Percentiles rank a stretch among this genome's conserved stretches.
phyloP scores from a whole-genome alignment of 2,888 invertebrate species.

The Drosophila bunnanda region DNA sequence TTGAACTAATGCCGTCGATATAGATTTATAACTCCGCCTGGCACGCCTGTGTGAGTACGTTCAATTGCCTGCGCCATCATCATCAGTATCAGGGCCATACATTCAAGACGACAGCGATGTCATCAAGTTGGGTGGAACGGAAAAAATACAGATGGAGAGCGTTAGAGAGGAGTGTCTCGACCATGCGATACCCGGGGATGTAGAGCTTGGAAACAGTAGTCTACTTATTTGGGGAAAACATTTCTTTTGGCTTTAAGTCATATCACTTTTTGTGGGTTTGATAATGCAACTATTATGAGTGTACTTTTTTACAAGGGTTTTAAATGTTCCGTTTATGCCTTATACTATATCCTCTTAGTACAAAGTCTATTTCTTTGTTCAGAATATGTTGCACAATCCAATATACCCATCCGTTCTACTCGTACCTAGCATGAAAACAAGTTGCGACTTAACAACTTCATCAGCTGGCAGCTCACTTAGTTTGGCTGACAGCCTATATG shows the following conservation, averaged over 20 bases:
- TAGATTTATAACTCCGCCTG: conserved; percentile 66
- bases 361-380: not conserved
- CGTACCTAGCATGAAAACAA: conserved; percentile 38
- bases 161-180: not conserved
- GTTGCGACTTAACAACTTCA: conserved; percentile 79
- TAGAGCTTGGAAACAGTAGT: not conserved
- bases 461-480: conserved; percentile 62
- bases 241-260: too few relatives aligned
- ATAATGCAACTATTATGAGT: not conserved
- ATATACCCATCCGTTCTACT: not conserved
- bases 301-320: not conserved
- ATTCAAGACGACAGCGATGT: conserved; percentile 38
- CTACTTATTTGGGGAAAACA: too few relatives aligned
- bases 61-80: conserved; percentile 63
- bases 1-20: conserved; percentile 68
- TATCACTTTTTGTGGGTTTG: not conserved
- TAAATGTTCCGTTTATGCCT: not conserved
- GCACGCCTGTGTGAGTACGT: conserved; percentile 45
- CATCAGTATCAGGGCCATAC: conserved; percentile 32
- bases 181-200: not conserved
- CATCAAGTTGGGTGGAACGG: conserved; percentile 35
- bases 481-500: conserved; percentile 43
- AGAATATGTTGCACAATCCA: not conserved
- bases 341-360: too few relatives aligned
- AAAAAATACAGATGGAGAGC: not conserved